These are phyloP conservation scores for Rhabdophis nuchalis DNA, from an alignment of 2,797 vertebrate genomes.

Conservation along the genomic window DNA sequence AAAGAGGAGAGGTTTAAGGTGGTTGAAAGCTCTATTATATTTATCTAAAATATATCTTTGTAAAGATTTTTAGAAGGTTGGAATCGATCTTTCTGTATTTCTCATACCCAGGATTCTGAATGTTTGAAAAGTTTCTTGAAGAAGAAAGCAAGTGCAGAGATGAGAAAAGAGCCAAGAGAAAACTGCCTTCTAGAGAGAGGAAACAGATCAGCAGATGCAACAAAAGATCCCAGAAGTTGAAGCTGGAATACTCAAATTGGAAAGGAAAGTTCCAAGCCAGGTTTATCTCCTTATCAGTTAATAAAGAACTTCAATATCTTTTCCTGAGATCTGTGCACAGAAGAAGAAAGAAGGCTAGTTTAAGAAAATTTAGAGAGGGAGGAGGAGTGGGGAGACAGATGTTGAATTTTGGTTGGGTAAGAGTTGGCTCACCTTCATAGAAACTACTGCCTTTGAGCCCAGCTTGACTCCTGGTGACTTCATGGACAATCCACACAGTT, in stretches of 20 bases:
- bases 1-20: neutral
- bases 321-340: slow-evolving; percentile 4
- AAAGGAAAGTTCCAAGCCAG: slow-evolving; percentile 34
- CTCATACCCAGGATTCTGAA: slow-evolving; percentile 48
- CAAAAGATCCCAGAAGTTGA: slow-evolving; percentile 32
- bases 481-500: neutral
- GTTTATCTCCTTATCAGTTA: slow-evolving; percentile 44
- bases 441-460: neutral
- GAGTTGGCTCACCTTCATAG: neutral
- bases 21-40: neutral
- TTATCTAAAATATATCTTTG: slow-evolving; percentile 27
- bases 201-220: slow-evolving; percentile 53
- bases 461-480: neutral
- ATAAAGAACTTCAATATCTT: slow-evolving; percentile 3
- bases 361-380: slow-evolving; percentile 23
- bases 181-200: slow-evolving; percentile 51
- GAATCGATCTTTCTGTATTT: slow-evolving; percentile 54
- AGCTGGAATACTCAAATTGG: slow-evolving; percentile 26
- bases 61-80: neutral
- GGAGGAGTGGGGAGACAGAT: neutral
- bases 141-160: slow-evolving; percentile 37
- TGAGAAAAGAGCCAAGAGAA: neutral
- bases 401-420: neutral
- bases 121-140: neutral
- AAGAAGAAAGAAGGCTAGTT: neutral